Evolutionary conservation across 2,888 invertebrate genomes (phyloP).

Genomic region (Galeopsomyia nigrocyanea): DNA sequence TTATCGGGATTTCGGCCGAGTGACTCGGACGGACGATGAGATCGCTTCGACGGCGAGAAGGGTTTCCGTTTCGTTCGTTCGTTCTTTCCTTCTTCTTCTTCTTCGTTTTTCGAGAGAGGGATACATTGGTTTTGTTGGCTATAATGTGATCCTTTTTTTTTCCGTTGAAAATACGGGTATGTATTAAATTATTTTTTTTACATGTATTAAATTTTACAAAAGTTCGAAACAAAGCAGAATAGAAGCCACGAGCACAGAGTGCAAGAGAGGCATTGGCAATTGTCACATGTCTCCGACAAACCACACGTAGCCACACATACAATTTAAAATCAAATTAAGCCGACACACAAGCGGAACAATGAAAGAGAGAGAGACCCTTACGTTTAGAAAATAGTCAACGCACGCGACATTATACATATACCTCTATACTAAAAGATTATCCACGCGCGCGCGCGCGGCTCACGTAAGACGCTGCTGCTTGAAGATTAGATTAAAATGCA

Average conservation of each 20-base stretch:
- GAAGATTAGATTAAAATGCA: slow-evolving; percentile 43
- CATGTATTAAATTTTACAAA: too few species aligned
- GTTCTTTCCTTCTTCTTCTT: not conserved
- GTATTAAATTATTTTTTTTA: too few species aligned
- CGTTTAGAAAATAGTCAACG: slow-evolving; percentile 17
- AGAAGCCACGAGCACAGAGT: too few species aligned
- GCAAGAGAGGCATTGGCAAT: too few species aligned
- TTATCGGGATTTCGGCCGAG: slow-evolving; percentile 64
- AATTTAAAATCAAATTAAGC: not conserved
- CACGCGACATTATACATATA: slow-evolving; percentile 6
- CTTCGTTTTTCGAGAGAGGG: not conserved
- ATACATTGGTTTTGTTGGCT: too few species aligned
- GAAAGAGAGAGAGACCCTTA: not conserved
- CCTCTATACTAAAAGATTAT: slow-evolving; percentile 14
- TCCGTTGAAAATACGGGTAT: too few species aligned
- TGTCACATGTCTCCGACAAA: too few species aligned
- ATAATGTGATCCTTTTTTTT: too few species aligned
- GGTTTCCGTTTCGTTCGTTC: not conserved
- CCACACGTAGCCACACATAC: too few species aligned
- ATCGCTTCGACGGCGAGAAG: slow-evolving; percentile 32
- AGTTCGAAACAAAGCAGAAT: too few species aligned
- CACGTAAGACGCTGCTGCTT: slow-evolving; percentile 16
- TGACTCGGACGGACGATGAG: slow-evolving; percentile 17
- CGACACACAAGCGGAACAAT: not conserved
- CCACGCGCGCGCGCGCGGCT: slow-evolving; percentile 9